phyloP scores from a whole-genome alignment of 1,140 invertebrate species.

The Drosophila gunungcola region DNA sequence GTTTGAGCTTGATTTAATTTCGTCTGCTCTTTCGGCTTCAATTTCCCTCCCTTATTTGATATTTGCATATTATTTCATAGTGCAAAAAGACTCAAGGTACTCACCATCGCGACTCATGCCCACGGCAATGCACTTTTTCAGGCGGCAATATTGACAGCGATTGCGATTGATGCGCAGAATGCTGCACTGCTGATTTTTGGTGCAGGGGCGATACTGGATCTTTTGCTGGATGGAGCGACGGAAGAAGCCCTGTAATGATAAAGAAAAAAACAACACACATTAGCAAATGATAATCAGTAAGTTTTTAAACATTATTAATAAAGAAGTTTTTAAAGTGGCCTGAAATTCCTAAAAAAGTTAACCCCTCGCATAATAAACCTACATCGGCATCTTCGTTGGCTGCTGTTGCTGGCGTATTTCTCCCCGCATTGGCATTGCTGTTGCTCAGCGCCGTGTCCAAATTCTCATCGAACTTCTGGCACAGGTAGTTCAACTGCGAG shows the following conservation, averaged over 20 bases:
- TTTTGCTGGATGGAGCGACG: constrained; percentile 98
- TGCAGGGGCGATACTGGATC: constrained; percentile 98
- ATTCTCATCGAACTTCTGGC: constrained; percentile 84
- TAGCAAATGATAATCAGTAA: background rate
- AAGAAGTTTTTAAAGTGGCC: background rate
- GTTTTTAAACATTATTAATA: background rate
- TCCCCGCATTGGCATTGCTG: constrained; percentile 30
- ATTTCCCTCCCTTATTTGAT: background rate
- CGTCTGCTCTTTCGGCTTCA: background rate
- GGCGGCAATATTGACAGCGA: constrained; percentile 97
- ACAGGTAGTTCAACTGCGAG: constrained; percentile 77
- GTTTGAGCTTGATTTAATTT: constrained; percentile 40
- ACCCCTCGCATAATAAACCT: constrained; percentile 24
- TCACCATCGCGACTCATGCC: constrained; percentile 99
- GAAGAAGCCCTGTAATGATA: constrained; percentile 91
- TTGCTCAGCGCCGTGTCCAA: constrained; percentile 67
- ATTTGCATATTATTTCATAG: constrained; percentile 14
- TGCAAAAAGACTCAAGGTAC: constrained; percentile 67
- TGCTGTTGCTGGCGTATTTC: constrained; percentile 33
- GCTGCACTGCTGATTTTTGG: constrained; percentile 98
- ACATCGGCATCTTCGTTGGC: constrained; percentile 73
- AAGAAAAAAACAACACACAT: constrained; percentile 1
- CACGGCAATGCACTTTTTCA: constrained; percentile 99
- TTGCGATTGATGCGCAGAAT: constrained; percentile 98
- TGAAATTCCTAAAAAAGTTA: background rate